A percentile compares a stretch with the other conserved stretches of the same genome.
Evolutionary conservation across 1,140 invertebrate genomes (phyloP).

Genomic region (Cotesia vestalis): DNA sequence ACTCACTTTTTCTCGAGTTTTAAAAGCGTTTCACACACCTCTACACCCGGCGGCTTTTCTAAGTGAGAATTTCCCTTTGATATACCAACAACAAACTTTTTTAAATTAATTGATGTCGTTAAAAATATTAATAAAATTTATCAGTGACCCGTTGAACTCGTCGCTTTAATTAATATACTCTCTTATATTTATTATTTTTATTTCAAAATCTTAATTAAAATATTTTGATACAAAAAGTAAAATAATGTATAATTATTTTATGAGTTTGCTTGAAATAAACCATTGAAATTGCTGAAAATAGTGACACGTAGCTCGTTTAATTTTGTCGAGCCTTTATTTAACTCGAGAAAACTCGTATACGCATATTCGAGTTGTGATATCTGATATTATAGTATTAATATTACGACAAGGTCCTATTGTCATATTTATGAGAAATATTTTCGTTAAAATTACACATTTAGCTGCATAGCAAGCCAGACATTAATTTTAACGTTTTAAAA

Average conservation of each 20-base stretch:
- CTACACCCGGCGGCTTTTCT: neutral
- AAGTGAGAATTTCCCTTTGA: conserved; percentile 8
- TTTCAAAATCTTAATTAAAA: neutral
- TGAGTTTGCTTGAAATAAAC: neutral
- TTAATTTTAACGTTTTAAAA: neutral
- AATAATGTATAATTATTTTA: neutral
- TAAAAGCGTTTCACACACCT: conserved; percentile 11
- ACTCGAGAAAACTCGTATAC: neutral
- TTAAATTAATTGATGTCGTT: neutral
- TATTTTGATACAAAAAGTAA: neutral
- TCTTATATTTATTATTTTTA: too few relatives aligned
- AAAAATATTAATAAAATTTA: neutral
- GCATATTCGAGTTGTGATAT: conserved; percentile 7
- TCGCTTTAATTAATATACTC: too few relatives aligned
- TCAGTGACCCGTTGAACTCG: too few relatives aligned
- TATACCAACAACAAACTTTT: neutral
- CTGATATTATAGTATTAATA: conserved; percentile 25
- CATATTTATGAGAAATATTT: neutral
- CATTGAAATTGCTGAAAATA: neutral
- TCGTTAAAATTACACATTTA: conserved; percentile 16
- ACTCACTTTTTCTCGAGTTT: conserved; percentile 41
- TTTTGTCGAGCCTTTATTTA: neutral
- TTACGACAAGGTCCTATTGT: neutral
- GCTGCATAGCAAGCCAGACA: neutral
- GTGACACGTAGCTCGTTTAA: neutral